Base-by-base conservation (phyloP, 2,797 vertebrate species). In the Rhyacichthys aspro region DNA sequence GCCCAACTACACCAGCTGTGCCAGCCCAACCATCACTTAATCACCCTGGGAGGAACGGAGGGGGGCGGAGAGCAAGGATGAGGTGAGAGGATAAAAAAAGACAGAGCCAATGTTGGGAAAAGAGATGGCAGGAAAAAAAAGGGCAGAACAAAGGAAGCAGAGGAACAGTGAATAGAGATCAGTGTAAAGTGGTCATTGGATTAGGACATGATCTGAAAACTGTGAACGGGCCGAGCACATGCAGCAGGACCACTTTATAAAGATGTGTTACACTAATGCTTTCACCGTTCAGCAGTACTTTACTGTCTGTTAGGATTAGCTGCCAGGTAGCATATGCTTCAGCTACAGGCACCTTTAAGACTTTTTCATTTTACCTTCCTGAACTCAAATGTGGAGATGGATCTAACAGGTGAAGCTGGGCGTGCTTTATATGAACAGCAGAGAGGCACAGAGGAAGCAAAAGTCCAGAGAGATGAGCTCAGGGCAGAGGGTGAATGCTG, bases 1-100 rank as follows among this genome's bases (percentile, higher is more conserved):
- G 83, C 81, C 86, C 83, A 67, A 59, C 70, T 65, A 62, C 74
- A 85, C 86, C 86, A 88, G 85, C 85, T 87, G 88, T 85, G 85
- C 80, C 86, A 84, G 79, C 66, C 77, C 80, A 72, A 71, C 78
- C 81, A 84, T 72, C 78, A 75, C 80, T 84, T 84, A 81, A 88
- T 86, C 83, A 86, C 76, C 62, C 54, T 57, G 70, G 63, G 78
- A 79, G 66, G 64, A 38, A 78, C 44, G 36, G 48, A 61, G 44
- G 63, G 59, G 37, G 63, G 50, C 43, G 9, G 34, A 19, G 15
- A 18, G 49, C 16, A 14, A 48, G 42, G 38, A 43, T 43, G 56
- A 54, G 64, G 36, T 11, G 46, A 8, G 7, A 55, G 49, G 52
- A 53, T 54, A 63, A 69, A 65, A 70, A 70, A 69, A 53, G 36